A percentile compares a stretch with the other conserved stretches of the same genome.
Conservation (phyloP, 2,113 vertebrate genomes). For the Laticauda laticaudata region DNA sequence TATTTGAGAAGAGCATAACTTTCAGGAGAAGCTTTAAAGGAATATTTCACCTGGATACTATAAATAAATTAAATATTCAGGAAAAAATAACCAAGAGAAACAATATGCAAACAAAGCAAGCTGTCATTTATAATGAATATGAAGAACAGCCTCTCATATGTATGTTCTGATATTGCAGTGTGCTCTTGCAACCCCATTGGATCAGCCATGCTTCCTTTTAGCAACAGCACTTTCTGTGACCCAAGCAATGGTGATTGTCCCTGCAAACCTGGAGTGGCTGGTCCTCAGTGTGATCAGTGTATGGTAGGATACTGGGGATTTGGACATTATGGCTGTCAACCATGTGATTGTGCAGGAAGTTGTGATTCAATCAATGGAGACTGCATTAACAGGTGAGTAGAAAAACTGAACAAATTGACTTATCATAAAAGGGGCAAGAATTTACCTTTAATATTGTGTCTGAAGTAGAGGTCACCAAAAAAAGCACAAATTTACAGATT, state of each 20-base stretch:
- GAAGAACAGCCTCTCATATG: accelerated
- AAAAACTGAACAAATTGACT: not conserved
- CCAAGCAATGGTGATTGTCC: slow-evolving; percentile 87
- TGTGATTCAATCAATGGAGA: slow-evolving; percentile 89
- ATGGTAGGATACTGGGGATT: slow-evolving; percentile 97
- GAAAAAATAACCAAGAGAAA: not conserved
- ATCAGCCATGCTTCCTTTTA: slow-evolving; percentile 76
- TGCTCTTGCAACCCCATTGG: slow-evolving; percentile 89
- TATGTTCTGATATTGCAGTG: slow-evolving; percentile 66
- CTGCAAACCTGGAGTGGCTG: slow-evolving; percentile 91
- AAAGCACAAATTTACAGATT: not conserved
- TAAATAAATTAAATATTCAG: not conserved
- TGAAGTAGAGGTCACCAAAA: not conserved
- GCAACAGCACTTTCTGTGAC: slow-evolving; percentile 78
- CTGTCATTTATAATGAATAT: not conserved
- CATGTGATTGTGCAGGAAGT: slow-evolving; percentile 88
- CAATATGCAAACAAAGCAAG: not conserved
- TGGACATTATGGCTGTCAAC: slow-evolving; percentile 85
- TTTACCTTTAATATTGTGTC: not conserved
- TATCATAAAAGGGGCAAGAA: not conserved
- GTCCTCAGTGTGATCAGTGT: slow-evolving; percentile 86
- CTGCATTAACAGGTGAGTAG: slow-evolving; percentile 81
- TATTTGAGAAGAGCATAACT: not conserved
- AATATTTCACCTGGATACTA: not conserved
- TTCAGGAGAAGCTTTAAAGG: not conserved